A percentile compares a stretch with the other conserved stretches of the same genome.
Evolutionary conservation across 2,888 invertebrate species (phyloP).

Genomic region (Orchesellides sinensis): DNA sequence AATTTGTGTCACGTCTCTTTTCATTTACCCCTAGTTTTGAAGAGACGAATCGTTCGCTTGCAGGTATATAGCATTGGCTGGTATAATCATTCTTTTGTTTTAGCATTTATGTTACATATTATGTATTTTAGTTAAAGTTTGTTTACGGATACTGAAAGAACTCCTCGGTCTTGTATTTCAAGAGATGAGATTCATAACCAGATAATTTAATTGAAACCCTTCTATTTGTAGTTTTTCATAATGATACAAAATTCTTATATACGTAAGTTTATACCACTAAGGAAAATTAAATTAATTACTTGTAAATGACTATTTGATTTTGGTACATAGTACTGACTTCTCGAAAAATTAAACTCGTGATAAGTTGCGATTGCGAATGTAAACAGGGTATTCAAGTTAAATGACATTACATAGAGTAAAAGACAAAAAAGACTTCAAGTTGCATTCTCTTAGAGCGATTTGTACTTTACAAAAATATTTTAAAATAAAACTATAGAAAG

Average conservation of each 20-base stretch:
- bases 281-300: not conserved
- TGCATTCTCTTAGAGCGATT: too few species aligned
- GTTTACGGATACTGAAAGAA: constrained; percentile 46
- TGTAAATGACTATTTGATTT: not conserved
- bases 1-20: not conserved
- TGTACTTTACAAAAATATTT: too few species aligned
- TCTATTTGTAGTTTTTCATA: not conserved
- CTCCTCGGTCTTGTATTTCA: constrained; percentile 31
- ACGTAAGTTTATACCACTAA: not conserved
- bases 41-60: not conserved
- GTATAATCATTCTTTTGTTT: not conserved
- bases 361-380: not conserved
- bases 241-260: not conserved
- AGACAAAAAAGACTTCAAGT: too few species aligned
- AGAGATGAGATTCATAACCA: constrained; percentile 12
- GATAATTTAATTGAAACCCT: not conserved
- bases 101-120: not conserved
- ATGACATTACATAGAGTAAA: too few species aligned
- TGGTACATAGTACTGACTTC: not conserved
- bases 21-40: not conserved
- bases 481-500: too few species aligned
- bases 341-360: not conserved
- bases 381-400: too few species aligned
- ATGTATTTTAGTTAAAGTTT: not conserved
- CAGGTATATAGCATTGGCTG: not conserved